Base-by-base conservation (phyloP, 2,888 invertebrate genomes). In the Chymomyza caudatula region DNA sequence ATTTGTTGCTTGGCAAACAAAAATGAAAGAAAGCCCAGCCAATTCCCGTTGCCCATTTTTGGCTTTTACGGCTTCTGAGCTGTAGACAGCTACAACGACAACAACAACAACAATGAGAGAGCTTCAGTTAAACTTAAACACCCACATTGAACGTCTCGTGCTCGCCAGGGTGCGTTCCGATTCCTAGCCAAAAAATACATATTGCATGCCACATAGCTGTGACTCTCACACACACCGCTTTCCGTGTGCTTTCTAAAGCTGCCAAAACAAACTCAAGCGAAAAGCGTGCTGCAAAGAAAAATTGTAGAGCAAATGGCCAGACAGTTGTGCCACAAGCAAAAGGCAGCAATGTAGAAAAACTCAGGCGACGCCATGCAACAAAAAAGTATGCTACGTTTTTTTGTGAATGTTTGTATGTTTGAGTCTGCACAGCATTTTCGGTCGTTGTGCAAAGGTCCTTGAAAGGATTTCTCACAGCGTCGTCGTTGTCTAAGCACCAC, bases 151-250 rank as follows among this genome's bases (percentile, higher is more conserved):
- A 69, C 70, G 70, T 69, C 69, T 69, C 69, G 51, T 17, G 11
- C 29, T 11, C 11, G 11, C 29, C 11, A 37, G 29, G 29, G 58
- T 25, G 58, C 47, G 25, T 58, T 49, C 19, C 49, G 58, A 58
- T 37, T 52, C 8, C 20, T 11, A 71, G 72, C 77, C 73, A 77
- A 84, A 84, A 77, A 84, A 84, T 84, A 85, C 85, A 82, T 82
- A 85, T 82, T 79, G 77, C 82, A 82, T 74, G 76, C 81, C 79
- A 79, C 71, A 76, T 70, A 71, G 70, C 69, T 84, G 81, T 80
- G 65, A 62, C 70, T 63, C 66, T 66, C 71, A 67, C 76, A 69
- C 60, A 19, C n/a, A 47, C 47, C 47, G 47, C 19, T 47, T 47
- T 13, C 47, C 47, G 47, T 47, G 47, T 47, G 42, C 44, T 43